A percentile compares a stretch with the other conserved stretches of the same genome.
These are phyloP conservation scores for Acanthosoma haemorrhoidale DNA, from an alignment of 2,888 invertebrate species.

Conservation along the genomic window DNA sequence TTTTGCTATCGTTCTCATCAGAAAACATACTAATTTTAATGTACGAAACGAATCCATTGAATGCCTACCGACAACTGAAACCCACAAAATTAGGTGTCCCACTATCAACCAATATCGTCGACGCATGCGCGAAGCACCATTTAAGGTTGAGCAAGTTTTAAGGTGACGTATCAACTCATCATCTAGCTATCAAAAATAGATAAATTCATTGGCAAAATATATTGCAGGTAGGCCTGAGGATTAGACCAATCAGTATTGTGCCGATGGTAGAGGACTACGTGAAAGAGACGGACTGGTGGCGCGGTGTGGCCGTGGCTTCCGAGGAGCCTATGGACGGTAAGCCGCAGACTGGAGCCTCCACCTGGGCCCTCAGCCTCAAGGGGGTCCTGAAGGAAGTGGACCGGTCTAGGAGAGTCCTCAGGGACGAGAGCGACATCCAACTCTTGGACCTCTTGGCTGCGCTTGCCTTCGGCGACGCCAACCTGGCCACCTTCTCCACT, in stretches of 20 bases:
- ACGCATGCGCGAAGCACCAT: too few species aligned
- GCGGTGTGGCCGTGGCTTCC: not conserved
- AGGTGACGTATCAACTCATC: too few species aligned
- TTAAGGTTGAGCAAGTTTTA: too few species aligned
- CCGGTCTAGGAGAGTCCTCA: not conserved
- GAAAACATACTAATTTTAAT: too few species aligned
- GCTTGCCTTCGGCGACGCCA: not conserved
- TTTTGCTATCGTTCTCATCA: too few species aligned
- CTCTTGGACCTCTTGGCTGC: not conserved
- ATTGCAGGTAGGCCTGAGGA: not conserved
- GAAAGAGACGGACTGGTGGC: constrained; percentile 2
- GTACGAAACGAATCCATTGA: too few species aligned
- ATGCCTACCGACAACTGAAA: too few species aligned
- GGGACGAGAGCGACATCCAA: not conserved
- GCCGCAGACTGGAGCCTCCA: not conserved
- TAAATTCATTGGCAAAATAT: too few species aligned
- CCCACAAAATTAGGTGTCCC: too few species aligned
- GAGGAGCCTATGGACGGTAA: not conserved
- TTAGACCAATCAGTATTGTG: not conserved
- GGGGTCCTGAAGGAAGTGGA: not conserved
- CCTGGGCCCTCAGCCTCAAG: not conserved
- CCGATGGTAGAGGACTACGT: not conserved
- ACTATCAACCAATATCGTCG: too few species aligned
- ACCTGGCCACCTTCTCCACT: not conserved
- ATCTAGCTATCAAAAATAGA: too few species aligned